Conservation (phyloP, 2,797 vertebrate species). For the Gymnothorax javanicus region DNA sequence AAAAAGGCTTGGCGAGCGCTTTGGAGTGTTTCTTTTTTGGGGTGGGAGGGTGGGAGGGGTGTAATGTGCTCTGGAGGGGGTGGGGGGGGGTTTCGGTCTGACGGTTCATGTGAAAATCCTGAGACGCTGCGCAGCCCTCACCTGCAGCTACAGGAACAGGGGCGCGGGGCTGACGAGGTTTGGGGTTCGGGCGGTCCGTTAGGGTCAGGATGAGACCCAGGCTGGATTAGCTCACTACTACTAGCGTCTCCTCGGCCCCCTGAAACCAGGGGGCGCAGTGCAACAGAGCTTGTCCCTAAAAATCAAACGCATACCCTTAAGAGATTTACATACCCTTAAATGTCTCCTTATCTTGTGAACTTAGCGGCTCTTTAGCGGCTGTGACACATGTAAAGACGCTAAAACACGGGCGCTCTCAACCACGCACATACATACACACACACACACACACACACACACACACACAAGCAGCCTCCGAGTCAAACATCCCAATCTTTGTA, state of each 20-base stretch:
- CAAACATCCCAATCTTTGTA: slow-evolving; percentile 67
- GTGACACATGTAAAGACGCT: slow-evolving; percentile 35
- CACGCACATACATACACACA: slow-evolving; percentile 40
- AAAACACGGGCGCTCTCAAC: slow-evolving; percentile 28
- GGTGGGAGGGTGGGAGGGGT: slow-evolving; percentile 25
- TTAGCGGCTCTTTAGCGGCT: slow-evolving; percentile 35
- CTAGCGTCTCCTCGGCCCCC: slow-evolving; percentile 67
- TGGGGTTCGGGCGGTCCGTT: slow-evolving; percentile 55
- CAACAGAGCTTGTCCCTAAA: slow-evolving; percentile 72
- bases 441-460: slow-evolving; percentile 36
- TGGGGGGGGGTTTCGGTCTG: background rate
- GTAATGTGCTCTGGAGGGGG: slow-evolving; percentile 38
- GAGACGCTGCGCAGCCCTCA: slow-evolving; percentile 83
- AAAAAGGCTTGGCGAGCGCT: slow-evolving; percentile 20
- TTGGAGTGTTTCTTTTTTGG: background rate
- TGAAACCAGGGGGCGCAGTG: slow-evolving; percentile 71
- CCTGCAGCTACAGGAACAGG: slow-evolving; percentile 81
- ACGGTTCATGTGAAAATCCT: slow-evolving; percentile 68
- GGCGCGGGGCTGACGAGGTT: slow-evolving; percentile 49
- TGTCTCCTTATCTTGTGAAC: slow-evolving; percentile 48
- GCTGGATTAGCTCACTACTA: slow-evolving; percentile 74
- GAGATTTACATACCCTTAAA: background rate
- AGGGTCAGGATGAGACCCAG: slow-evolving; percentile 77
- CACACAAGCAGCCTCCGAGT: slow-evolving; percentile 47
- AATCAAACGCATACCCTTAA: background rate